Base-by-base conservation (phyloP, 2,797 vertebrate species). In the Picus viridis region DNA sequence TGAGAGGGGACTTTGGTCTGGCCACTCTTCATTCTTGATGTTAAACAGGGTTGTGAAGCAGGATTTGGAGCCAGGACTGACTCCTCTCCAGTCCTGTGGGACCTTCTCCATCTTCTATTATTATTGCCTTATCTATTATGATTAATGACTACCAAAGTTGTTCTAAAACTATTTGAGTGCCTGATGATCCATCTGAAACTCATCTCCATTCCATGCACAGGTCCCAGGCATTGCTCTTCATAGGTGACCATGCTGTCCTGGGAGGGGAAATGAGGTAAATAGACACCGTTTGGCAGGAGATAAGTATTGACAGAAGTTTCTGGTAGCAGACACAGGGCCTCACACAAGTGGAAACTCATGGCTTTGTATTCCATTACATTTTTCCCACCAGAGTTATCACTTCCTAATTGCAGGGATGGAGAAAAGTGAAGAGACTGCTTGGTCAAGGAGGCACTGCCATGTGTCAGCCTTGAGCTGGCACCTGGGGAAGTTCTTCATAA, bases 131-230 rank as follows among this genome's bases (percentile, higher is more conserved):
- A 74, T 94, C 82, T 93, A 24, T 89, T 83, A 83, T 16, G 9
- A 85, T 83, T 83, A 89, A 90, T 70, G 39, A 67, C 43, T 90
- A 94, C 61, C 80, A 92, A 93, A 86, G 51, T 64, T 9, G 1
- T 70, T 81, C 62, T 94, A 79, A 79, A 95, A 83, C 58, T 88
- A n/a, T 54, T 53, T 70, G 86, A 92, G 64, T 26, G 89, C 64
- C 67, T 82, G 62, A 29, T 74, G 85, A 88, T 71, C 83, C 90
- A 89, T 91, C 90, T 95, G 94, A 90, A 95, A 91, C 82, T 73
- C 92, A 93, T 89, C 94, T 76, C 77, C 27, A 43, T 22, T 61
- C 89, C 51, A 29, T 18, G 30, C 83, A 56, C 36, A 41, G 61
- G 76, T 92, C 87, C 45, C 73, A 68, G 0, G 61, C 4, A 4